phyloP scores from a whole-genome alignment of 2,113 vertebrate species.

The Progne subis region DNA sequence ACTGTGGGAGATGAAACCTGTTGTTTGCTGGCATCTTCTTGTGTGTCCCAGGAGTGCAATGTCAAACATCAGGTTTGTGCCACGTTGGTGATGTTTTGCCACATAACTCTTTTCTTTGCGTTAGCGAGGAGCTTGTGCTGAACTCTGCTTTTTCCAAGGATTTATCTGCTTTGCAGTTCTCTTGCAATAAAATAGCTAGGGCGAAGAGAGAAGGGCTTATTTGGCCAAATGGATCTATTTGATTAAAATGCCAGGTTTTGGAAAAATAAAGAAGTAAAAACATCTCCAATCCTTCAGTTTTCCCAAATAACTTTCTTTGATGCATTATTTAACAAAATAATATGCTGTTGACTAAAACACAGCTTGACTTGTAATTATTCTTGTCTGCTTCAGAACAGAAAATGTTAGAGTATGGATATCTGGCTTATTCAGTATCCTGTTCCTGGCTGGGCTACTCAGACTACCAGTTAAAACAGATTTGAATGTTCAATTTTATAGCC shows the following conservation, averaged over 20 bases:
- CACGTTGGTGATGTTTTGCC: not conserved
- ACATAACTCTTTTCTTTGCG: not conserved
- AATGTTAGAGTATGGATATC: slow-evolving; percentile 77
- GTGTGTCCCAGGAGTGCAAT: not conserved
- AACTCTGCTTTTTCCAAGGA: not conserved
- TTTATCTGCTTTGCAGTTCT: not conserved
- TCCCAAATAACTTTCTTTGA: not conserved
- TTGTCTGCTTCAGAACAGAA: slow-evolving; percentile 73
- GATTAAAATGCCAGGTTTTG: not conserved
- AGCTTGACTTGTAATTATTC: not conserved
- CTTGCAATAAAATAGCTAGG: not conserved
- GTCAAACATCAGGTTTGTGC: not conserved
- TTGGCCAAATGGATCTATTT: not conserved
- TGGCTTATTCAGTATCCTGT: slow-evolving; percentile 80
- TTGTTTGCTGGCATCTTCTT: not conserved
- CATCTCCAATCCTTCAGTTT: not conserved
- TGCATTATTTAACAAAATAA: not conserved
- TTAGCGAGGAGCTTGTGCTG: not conserved
- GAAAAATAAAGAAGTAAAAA: not conserved
- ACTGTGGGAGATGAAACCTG: not conserved
- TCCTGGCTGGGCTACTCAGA: slow-evolving; percentile 82
- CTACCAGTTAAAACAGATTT: slow-evolving; percentile 76
- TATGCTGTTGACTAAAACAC: not conserved
- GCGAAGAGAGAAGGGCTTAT: not conserved
- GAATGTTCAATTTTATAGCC: not conserved